These are phyloP conservation scores for Eucriotettix oculatus DNA, from an alignment of 2,888 invertebrate genomes.

Conservation along the genomic window DNA sequence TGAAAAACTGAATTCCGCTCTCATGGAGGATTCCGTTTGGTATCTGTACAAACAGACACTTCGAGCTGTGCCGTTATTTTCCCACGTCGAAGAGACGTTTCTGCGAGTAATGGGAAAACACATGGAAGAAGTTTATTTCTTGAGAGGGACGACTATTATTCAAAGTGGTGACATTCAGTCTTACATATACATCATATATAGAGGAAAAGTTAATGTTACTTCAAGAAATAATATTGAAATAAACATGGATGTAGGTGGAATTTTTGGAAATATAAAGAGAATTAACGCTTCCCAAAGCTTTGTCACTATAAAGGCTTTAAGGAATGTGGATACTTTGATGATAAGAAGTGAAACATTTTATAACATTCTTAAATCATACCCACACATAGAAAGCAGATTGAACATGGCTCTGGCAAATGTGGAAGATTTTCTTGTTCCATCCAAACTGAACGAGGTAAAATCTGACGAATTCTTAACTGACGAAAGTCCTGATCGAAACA, in stretches of 20 bases:
- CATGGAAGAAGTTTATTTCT: constrained; percentile 33
- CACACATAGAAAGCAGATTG: background rate
- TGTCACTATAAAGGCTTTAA: constrained; percentile 31
- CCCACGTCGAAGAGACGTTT: constrained; percentile 34
- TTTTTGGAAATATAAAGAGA: constrained; percentile 33
- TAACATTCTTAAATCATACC: constrained; percentile 25
- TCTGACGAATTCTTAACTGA: background rate
- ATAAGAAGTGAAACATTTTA: constrained; percentile 33
- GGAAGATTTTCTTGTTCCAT: background rate
- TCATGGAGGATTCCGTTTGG: constrained; percentile 36
- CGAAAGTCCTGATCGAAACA: background rate
- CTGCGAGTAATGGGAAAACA: constrained; percentile 36
- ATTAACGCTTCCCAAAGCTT: constrained; percentile 26
- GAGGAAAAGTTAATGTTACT: constrained; percentile 33
- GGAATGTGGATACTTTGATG: constrained; percentile 32
- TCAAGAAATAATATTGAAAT: constrained; percentile 32
- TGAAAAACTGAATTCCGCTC: constrained; percentile 31
- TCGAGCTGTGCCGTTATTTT: constrained; percentile 35
- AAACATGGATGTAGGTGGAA: constrained; percentile 33
- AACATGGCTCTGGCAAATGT: background rate
- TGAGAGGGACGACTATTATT: constrained; percentile 32
- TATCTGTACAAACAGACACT: constrained; percentile 35
- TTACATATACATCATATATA: constrained; percentile 33
- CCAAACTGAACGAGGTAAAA: background rate
- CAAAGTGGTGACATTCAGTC: constrained; percentile 32